Percentiles rank a stretch among this genome's conserved stretches.
phyloP scores from a whole-genome alignment of 2,888 invertebrate genomes.

The Selenia dentaria region DNA sequence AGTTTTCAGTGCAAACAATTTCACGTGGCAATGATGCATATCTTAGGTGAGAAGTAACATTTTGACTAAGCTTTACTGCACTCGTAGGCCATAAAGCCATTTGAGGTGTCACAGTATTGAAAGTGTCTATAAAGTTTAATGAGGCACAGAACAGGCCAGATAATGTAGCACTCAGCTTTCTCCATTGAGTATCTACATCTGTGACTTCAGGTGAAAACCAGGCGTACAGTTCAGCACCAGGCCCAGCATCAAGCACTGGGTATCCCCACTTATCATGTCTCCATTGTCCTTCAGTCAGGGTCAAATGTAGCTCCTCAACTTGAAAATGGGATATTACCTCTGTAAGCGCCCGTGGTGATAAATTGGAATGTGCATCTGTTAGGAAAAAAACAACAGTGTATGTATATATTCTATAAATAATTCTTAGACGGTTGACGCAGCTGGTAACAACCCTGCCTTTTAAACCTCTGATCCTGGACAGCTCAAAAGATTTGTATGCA shows the following conservation, averaged over 20 bases:
- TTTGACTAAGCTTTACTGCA: slow-evolving; percentile 71
- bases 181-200: slow-evolving; percentile 94
- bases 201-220: slow-evolving; percentile 91
- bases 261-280: slow-evolving; percentile 97
- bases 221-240: slow-evolving; percentile 97
- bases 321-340: slow-evolving; percentile 94
- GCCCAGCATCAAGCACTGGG: slow-evolving; percentile 94
- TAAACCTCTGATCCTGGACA: too few relatives aligned
- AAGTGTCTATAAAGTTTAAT: slow-evolving; percentile 95
- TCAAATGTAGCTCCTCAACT: slow-evolving; percentile 95
- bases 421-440: too few relatives aligned
- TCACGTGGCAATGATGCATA: slow-evolving; percentile 98
- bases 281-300: slow-evolving; percentile 97
- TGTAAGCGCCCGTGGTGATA: slow-evolving; percentile 95
- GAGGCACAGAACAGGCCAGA: slow-evolving; percentile 98
- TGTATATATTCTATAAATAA: too few relatives aligned
- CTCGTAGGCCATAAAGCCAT: slow-evolving; percentile 93
- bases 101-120: slow-evolving; percentile 93
- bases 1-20: slow-evolving; percentile 99
- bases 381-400: slow-evolving; percentile 29
- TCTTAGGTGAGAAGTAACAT: slow-evolving; percentile 85
- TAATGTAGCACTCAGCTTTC: slow-evolving; percentile 93
- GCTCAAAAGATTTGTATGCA: too few relatives aligned
- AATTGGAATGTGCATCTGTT: slow-evolving; percentile 92
- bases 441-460: too few relatives aligned